Conservation (phyloP, 1,140 invertebrate genomes). For the Druon quercuslanigerum region DNA sequence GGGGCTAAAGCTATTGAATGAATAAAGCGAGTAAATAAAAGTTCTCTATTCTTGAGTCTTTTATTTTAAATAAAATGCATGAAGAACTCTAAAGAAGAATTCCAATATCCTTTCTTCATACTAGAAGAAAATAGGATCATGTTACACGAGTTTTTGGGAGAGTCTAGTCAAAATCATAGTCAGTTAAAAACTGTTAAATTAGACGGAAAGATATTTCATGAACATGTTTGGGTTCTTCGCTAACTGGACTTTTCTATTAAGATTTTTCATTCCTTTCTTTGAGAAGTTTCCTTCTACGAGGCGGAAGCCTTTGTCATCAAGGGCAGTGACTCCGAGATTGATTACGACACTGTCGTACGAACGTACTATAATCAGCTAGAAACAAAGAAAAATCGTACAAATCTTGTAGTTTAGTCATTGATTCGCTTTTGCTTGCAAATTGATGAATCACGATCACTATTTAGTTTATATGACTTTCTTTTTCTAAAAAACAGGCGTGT, state of each 20-base stretch:
- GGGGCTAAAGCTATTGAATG: neutral
- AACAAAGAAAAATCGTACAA: neutral
- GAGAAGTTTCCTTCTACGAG: neutral
- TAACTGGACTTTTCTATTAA: neutral
- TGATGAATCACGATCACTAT: neutral
- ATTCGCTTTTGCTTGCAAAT: neutral
- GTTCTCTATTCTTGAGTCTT: neutral
- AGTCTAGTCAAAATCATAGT: neutral
- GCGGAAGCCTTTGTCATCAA: neutral
- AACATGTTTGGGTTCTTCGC: neutral
- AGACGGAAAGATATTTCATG: neutral
- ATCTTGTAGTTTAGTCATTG: neutral
- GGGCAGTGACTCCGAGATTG: neutral
- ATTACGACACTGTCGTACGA: conserved; percentile 1
- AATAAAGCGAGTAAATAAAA: neutral
- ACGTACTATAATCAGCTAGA: neutral
- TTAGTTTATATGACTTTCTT: neutral
- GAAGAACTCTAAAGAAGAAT: neutral
- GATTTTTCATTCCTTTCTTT: neutral
- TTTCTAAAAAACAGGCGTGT: no score
- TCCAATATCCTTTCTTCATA: neutral
- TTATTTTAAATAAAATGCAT: neutral
- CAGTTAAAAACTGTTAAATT: neutral
- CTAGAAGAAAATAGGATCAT: neutral
- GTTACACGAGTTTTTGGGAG: neutral